phyloP scores from a whole-genome alignment of 1,140 invertebrate species.

The Acromyrmex echinatior region DNA sequence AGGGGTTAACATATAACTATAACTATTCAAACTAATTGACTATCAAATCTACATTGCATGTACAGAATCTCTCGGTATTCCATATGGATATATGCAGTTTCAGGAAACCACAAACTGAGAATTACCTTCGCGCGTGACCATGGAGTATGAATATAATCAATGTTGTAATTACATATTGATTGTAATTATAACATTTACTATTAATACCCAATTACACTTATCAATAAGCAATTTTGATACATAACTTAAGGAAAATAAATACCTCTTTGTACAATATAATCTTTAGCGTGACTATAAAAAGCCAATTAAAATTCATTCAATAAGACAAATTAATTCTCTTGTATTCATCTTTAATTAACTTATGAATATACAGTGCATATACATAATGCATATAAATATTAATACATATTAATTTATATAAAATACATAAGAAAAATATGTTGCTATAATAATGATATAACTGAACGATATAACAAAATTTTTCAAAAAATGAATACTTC shows the following conservation, averaged over 20 bases:
- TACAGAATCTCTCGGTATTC: slow-evolving; percentile 18
- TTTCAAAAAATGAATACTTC: too few relatives aligned
- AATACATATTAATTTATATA: neutral
- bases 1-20: slow-evolving; percentile 38
- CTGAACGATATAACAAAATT: too few relatives aligned
- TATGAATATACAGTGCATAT: neutral
- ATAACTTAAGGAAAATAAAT: neutral
- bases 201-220: neutral
- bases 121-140: slow-evolving; percentile 10
- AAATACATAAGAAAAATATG: neutral
- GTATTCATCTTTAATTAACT: neutral
- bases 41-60: slow-evolving; percentile 58
- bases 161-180: slow-evolving; percentile 2
- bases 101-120: slow-evolving; percentile 34
- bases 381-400: neutral
- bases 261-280: neutral
- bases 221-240: neutral
- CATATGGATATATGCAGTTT: slow-evolving; percentile 23
- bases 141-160: slow-evolving; percentile 9
- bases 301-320: neutral
- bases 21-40: slow-evolving; percentile 55
- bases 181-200: neutral
- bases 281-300: neutral
- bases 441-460: too few relatives aligned
- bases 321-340: too few relatives aligned